These are phyloP conservation scores for Bradysia coprophila DNA, from an alignment of 1,140 invertebrate species.

Conservation along the genomic window DNA sequence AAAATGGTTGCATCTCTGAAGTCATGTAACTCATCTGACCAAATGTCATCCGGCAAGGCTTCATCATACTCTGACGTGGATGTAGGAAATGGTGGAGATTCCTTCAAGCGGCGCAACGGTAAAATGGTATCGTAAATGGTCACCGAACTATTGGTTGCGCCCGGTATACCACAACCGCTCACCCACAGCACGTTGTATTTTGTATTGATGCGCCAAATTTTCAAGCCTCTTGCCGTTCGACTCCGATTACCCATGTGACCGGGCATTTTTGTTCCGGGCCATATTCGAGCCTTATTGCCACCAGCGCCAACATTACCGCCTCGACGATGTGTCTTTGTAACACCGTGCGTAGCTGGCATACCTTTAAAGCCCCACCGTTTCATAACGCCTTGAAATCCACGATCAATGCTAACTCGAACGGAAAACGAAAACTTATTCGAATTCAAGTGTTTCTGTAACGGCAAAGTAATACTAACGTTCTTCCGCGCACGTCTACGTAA, in stretches of 20 bases:
- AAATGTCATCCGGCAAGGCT: conserved; percentile 24
- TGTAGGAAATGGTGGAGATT: conserved; percentile 64
- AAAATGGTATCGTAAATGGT: conserved; percentile 67
- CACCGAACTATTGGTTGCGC: conserved; percentile 58
- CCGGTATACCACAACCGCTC: conserved; percentile 59
- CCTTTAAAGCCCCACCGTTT: conserved; percentile 93
- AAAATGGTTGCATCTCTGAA: conserved; percentile 18
- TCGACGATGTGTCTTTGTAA: conserved; percentile 87
- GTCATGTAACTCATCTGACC: conserved; percentile 17
- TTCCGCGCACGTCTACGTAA: conserved; percentile 73
- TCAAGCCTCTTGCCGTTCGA: conserved; percentile 48
- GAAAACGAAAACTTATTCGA: not conserved
- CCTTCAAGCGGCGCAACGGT: conserved; percentile 32
- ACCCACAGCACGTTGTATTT: conserved; percentile 89
- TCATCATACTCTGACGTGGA: conserved; percentile 39
- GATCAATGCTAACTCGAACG: conserved; percentile 45
- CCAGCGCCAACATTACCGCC: conserved; percentile 79
- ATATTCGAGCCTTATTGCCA: conserved; percentile 64
- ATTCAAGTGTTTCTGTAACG: not conserved
- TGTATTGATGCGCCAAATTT: conserved; percentile 81
- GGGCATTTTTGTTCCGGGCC: conserved; percentile 90
- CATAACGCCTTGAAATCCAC: conserved; percentile 97
- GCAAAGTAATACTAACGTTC: conserved; percentile 54
- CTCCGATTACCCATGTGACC: conserved; percentile 89
- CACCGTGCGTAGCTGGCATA: conserved; percentile 77